These are phyloP conservation scores for Pangasius larnaudii DNA, from an alignment of 2,797 vertebrate species.

Conservation along the genomic window DNA sequence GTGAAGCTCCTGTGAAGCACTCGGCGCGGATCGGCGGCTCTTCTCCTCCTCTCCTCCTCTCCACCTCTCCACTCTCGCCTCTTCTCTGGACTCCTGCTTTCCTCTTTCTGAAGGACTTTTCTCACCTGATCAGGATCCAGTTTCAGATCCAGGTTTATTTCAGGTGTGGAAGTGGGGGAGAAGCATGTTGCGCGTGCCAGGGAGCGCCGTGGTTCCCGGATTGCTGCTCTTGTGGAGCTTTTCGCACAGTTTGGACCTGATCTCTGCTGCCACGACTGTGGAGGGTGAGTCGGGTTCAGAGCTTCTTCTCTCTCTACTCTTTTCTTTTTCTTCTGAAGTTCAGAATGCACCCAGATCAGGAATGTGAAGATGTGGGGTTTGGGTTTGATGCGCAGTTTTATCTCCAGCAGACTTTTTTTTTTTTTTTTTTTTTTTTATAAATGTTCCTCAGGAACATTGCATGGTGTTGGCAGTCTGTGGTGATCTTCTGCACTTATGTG, in stretches of 20 bases:
- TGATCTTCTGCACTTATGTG: slow-evolving; percentile 13
- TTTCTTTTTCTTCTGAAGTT: background rate
- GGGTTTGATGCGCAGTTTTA: background rate
- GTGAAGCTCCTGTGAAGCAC: slow-evolving; percentile 1
- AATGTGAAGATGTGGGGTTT: background rate
- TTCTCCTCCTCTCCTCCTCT: background rate
- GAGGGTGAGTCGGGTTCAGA: slow-evolving; percentile 74
- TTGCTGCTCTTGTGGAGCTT: slow-evolving; percentile 75
- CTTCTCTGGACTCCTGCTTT: slow-evolving; percentile 24
- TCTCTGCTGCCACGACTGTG: slow-evolving; percentile 69
- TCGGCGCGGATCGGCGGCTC: background rate
- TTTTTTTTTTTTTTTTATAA: no score
- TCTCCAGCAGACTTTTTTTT: background rate
- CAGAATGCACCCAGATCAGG: background rate
- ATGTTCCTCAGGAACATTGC: background rate
- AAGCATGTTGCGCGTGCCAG: slow-evolving; percentile 71
- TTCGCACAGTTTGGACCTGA: slow-evolving; percentile 75
- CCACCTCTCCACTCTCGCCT: background rate
- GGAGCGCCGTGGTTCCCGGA: slow-evolving; percentile 67
- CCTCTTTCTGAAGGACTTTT: slow-evolving; percentile 35
- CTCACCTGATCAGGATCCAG: slow-evolving; percentile 57
- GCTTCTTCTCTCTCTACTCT: background rate
- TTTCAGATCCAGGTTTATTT: background rate
- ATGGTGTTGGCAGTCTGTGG: background rate
- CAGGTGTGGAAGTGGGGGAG: slow-evolving; percentile 24